phyloP scores from a whole-genome alignment of 2,888 invertebrate species.

The Fabriciana adippe region DNA sequence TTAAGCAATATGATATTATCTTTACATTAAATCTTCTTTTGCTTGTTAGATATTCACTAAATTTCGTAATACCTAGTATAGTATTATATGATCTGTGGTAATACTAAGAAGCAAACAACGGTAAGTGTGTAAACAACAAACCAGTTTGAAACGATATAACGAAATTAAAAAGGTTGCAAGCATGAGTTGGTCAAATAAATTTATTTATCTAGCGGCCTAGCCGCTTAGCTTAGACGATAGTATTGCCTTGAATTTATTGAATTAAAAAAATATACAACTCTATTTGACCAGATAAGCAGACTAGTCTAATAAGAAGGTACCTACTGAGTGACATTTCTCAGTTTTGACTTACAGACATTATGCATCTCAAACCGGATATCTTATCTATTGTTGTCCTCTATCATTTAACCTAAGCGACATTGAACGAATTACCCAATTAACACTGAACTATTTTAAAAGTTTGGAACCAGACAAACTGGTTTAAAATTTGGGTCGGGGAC shows the following conservation, averaged over 20 bases:
- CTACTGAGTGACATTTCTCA: no score
- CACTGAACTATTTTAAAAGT: slow-evolving; percentile 3
- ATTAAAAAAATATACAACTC: no score
- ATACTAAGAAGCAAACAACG: background rate
- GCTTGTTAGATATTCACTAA: background rate
- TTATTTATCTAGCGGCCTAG: background rate
- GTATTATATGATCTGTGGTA: no score
- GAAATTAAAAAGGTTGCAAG: slow-evolving; percentile 1
- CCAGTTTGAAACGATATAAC: background rate
- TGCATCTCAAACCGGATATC: slow-evolving; percentile 8
- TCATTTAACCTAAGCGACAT: slow-evolving; percentile 18
- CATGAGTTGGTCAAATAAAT: background rate
- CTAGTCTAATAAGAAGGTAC: no score
- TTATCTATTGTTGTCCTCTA: background rate
- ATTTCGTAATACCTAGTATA: background rate
- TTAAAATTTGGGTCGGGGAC: slow-evolving; percentile 5
- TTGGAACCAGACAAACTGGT: slow-evolving; percentile 9
- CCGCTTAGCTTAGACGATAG: background rate
- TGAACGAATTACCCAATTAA: background rate
- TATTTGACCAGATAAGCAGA: no score
- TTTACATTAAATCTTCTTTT: no score
- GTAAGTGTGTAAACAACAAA: background rate
- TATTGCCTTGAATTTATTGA: no score
- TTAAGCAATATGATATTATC: no score
- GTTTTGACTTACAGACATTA: background rate